phyloP scores from a whole-genome alignment of 2,113 vertebrate species.

The Phaetusa simplex region DNA sequence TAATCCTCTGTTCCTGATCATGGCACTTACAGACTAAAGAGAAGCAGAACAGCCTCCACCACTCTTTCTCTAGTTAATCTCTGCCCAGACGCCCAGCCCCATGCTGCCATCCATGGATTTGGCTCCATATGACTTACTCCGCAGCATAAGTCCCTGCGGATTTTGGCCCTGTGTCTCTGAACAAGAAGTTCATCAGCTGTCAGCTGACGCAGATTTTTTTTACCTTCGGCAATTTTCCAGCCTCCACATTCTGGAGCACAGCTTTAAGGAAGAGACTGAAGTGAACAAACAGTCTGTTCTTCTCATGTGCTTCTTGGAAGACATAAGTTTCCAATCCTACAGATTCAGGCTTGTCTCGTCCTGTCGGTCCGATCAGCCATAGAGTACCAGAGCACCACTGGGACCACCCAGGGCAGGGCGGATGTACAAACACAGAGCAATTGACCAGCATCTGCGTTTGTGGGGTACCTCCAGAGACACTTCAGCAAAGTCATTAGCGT shows the following conservation, averaged over 20 bases:
- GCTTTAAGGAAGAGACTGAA: conserved; percentile 15
- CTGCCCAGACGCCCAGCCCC: not conserved
- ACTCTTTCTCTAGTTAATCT: not conserved
- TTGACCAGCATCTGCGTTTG: accelerated
- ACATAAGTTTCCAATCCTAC: not conserved
- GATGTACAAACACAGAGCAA: not conserved
- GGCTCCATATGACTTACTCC: not conserved
- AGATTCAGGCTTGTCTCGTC: not conserved
- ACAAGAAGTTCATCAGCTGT: conserved; percentile 34
- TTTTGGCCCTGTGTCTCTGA: not conserved
- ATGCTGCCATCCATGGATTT: not conserved
- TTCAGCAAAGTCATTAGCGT: not conserved
- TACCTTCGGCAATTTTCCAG: conserved; percentile 45
- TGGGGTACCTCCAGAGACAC: accelerated
- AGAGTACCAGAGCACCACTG: not conserved
- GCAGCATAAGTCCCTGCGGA: not conserved
- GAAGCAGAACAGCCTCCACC: accelerated
- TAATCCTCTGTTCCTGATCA: not conserved
- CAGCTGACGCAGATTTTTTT: conserved; percentile 4
- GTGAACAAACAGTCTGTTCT: conserved; percentile 26
- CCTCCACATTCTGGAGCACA: conserved; percentile 28
- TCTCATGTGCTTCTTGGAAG: not conserved
- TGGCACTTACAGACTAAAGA: not conserved
- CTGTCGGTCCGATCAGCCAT: accelerated
- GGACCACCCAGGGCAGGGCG: not conserved